Evolutionary conservation across 35 echinoderm and acorn worm species (phyloP).

Genomic region (Strongylocentrotus purpuratus): DNA sequence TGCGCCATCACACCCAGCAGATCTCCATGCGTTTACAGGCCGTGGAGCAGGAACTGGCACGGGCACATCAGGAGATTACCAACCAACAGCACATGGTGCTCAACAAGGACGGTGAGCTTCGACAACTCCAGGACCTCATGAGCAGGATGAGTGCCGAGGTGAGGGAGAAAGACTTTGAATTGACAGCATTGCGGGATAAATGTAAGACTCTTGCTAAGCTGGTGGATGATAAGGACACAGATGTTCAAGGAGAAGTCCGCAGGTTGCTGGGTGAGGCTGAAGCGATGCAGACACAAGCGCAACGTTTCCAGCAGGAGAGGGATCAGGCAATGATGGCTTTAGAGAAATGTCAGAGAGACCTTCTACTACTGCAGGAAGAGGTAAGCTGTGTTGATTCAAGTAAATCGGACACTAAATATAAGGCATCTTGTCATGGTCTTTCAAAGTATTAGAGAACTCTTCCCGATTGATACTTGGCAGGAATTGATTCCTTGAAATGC

Average conservation of each 20-base stretch:
- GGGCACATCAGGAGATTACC: conserved; percentile 65
- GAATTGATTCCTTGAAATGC: too few relatives aligned
- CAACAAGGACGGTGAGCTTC: conserved; percentile 79
- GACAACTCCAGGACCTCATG: conserved; percentile 82
- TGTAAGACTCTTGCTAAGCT: conserved; percentile 80
- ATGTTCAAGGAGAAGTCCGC: conserved; percentile 79
- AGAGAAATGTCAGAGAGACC: conserved; percentile 64
- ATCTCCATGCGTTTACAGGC: conserved; percentile 50
- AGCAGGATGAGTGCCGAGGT: conserved; percentile 67
- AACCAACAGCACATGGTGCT: conserved; percentile 69
- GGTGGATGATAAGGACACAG: conserved; percentile 81
- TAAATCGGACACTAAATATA: neutral
- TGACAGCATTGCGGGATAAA: conserved; percentile 83
- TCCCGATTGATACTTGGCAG: too few relatives aligned
- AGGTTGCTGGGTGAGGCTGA: conserved; percentile 81
- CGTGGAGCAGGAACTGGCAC: conserved; percentile 56
- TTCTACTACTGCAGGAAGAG: conserved; percentile 59
- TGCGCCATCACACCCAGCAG: conserved; percentile 71
- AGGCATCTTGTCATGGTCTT: neutral
- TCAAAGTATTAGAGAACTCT: neutral
- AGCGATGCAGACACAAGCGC: conserved; percentile 97
- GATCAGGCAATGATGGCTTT: conserved; percentile 87
- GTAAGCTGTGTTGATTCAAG: conserved; percentile 44
- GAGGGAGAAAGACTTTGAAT: conserved; percentile 94
- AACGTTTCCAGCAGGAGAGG: conserved; percentile 94